Evolutionary conservation across 2,797 vertebrate genomes (phyloP).

Genomic region (Leptoclinus maculatus): DNA sequence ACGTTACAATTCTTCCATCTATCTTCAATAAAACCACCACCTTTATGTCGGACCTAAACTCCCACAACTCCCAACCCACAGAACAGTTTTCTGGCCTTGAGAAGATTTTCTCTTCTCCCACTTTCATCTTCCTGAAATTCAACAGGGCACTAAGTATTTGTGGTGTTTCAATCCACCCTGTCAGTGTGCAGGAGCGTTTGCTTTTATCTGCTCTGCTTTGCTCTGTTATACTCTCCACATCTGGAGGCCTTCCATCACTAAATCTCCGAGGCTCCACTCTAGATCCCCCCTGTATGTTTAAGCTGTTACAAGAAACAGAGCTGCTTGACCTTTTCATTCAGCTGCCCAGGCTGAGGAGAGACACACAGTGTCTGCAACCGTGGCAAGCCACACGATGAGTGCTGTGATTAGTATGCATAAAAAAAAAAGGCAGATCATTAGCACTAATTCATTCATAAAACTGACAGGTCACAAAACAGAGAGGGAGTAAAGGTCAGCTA

Average conservation of each 20-base stretch:
- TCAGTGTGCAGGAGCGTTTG: conserved; percentile 73
- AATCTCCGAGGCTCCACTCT: conserved; percentile 80
- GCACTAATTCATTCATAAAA: conserved; percentile 84
- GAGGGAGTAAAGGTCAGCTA: conserved; percentile 73
- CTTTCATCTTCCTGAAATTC: conserved; percentile 76
- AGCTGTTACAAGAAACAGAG: conserved; percentile 85
- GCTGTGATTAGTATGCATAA: conserved; percentile 81
- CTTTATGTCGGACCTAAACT: conserved; percentile 33
- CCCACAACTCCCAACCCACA: conserved; percentile 33
- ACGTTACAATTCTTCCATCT: conserved; percentile 29
- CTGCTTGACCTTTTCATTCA: conserved; percentile 80
- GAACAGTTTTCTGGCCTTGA: conserved; percentile 45
- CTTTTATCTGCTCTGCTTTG: conserved; percentile 84
- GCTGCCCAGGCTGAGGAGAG: conserved; percentile 75
- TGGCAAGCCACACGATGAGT: conserved; percentile 66
- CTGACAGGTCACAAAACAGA: conserved; percentile 81
- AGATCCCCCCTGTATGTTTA: conserved; percentile 76
- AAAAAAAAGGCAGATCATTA: conserved; percentile 81
- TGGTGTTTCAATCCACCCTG: conserved; percentile 84
- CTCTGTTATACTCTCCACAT: conserved; percentile 78
- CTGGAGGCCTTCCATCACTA: conserved; percentile 84
- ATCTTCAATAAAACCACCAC: conserved; percentile 33
- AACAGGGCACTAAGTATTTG: conserved; percentile 80
- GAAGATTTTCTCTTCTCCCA: conserved; percentile 53
- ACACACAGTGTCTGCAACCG: conserved; percentile 68